Conservation (phyloP, 2,113 vertebrate genomes). For the Cottus gobio region DNA sequence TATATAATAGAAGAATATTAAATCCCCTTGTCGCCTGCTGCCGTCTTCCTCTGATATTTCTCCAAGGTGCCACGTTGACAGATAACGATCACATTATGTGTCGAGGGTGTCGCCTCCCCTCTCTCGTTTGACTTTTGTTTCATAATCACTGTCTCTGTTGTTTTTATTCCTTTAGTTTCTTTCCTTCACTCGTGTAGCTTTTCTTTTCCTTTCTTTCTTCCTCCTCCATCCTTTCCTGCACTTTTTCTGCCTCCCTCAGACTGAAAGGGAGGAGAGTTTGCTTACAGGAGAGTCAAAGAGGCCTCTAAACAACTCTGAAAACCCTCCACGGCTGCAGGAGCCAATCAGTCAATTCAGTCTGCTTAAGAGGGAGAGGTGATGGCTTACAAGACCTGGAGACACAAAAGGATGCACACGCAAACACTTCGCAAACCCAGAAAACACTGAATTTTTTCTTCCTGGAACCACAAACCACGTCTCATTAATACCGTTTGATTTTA, state of each 20-base stretch:
- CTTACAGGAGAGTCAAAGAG: conserved; percentile 25
- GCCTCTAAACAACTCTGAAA: conserved; percentile 33
- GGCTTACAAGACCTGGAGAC: conserved; percentile 10
- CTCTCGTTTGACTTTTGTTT: conserved; percentile 25
- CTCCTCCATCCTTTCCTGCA: not conserved
- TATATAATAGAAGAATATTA: conserved; percentile 50
- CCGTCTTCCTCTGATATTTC: conserved; percentile 48
- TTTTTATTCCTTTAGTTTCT: conserved; percentile 14
- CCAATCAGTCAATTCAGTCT: conserved; percentile 24
- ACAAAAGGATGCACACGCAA: not conserved
- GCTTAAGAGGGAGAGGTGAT: conserved; percentile 13
- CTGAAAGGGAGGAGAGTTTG: conserved; percentile 22
- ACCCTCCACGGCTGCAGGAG: conserved; percentile 7
- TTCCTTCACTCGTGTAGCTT: not conserved
- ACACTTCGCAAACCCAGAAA: too few relatives aligned
- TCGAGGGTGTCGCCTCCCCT: conserved; percentile 8
- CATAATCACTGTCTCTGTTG: conserved; percentile 13
- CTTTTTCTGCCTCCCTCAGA: not conserved
- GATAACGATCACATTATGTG: conserved; percentile 54
- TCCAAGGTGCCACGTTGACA: conserved; percentile 22
- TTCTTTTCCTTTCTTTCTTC: not conserved
- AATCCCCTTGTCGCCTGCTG: conserved; percentile 38
- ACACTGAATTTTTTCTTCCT: too few relatives aligned
- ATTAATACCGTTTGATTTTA: too few relatives aligned
- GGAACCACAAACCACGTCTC: too few relatives aligned